A percentile compares a stretch with the other conserved stretches of the same genome.
These are phyloP conservation scores for Chaunax sp. DNA, from an alignment of 2,797 vertebrate species.

Conservation along the genomic window DNA sequence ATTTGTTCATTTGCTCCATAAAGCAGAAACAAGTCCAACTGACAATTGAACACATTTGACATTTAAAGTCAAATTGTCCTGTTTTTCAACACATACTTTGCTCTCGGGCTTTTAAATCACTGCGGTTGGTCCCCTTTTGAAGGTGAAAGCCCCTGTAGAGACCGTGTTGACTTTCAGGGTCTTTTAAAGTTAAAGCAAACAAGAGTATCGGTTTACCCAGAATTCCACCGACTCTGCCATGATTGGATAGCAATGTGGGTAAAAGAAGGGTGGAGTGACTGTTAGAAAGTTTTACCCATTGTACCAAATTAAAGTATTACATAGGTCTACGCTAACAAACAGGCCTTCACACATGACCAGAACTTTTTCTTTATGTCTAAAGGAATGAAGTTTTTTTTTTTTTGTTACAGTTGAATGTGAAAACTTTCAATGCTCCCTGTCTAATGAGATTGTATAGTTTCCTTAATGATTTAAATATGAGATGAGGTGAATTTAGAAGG, in stretches of 20 bases:
- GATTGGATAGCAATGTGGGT: constrained; percentile 38
- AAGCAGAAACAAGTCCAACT: constrained; percentile 8
- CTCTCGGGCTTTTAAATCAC: constrained; percentile 57
- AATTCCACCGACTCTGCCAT: constrained; percentile 57
- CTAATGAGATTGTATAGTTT: too few relatives aligned
- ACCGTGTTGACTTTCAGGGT: constrained; percentile 65
- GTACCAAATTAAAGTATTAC: too few relatives aligned
- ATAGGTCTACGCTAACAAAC: too few relatives aligned
- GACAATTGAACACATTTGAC: neutral
- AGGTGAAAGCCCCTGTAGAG: constrained; percentile 50
- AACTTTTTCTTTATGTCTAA: neutral
- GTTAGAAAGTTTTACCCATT: too few relatives aligned
- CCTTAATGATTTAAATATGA: too few relatives aligned
- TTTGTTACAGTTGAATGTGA: neutral
- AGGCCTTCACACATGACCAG: neutral
- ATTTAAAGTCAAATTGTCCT: constrained; percentile 15
- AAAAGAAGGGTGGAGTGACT: constrained; percentile 20
- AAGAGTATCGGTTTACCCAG: constrained; percentile 68
- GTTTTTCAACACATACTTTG: constrained; percentile 42
- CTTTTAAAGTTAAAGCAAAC: constrained; percentile 76
- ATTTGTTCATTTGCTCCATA: neutral
- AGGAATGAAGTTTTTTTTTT: too few relatives aligned
- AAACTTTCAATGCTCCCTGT: too few relatives aligned
- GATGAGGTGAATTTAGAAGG: too few relatives aligned
- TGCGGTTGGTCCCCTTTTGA: constrained; percentile 45